Evolutionary conservation across 2,113 vertebrate species (phyloP).

Genomic region (Pteropus alecto): DNA sequence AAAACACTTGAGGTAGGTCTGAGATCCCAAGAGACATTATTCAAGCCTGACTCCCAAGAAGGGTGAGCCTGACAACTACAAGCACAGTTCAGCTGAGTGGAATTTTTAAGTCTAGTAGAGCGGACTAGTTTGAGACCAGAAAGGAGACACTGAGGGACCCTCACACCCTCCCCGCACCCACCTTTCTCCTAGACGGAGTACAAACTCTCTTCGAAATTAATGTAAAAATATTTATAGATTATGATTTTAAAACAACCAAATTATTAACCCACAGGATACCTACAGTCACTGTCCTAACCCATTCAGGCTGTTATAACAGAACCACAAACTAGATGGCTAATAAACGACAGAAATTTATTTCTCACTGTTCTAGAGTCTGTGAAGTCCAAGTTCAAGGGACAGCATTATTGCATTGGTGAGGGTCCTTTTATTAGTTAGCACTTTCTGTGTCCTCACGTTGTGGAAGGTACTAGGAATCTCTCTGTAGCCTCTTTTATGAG

Average conservation of each 20-base stretch:
- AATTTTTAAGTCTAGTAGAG: background rate
- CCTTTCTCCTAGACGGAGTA: background rate
- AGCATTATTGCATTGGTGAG: background rate
- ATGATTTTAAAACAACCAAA: background rate
- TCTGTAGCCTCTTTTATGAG: background rate
- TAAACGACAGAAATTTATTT: background rate
- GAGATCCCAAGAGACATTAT: background rate
- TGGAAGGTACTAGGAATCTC: background rate
- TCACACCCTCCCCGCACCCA: rapidly evolving
- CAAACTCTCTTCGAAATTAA: background rate
- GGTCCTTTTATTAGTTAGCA: background rate
- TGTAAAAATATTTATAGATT: background rate
- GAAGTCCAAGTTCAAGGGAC: background rate
- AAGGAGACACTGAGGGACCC: background rate
- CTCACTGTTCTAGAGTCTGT: background rate
- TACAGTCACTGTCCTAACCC: background rate
- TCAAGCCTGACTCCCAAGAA: background rate
- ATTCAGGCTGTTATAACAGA: background rate
- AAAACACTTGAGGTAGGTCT: too few relatives aligned
- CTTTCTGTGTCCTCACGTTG: background rate
- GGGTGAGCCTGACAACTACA: too few relatives aligned
- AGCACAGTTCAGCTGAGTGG: background rate
- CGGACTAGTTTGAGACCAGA: background rate
- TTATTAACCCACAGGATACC: background rate
- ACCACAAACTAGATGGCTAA: background rate